A percentile compares a stretch with the other conserved stretches of the same genome.
Evolutionary conservation across 2,797 vertebrate species (phyloP).

Genomic region (Anniella stebbinsi): DNA sequence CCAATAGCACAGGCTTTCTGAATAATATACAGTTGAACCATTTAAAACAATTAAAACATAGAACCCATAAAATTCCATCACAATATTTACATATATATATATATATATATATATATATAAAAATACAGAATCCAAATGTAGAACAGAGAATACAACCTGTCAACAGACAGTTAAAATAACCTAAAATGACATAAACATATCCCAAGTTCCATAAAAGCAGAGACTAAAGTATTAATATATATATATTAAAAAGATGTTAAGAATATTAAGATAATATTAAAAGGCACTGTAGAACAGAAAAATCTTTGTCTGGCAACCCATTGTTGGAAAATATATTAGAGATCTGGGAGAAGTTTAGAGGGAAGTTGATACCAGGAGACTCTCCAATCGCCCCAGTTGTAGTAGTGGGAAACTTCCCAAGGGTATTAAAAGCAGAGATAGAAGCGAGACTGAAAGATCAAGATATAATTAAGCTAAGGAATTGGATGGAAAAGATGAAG

Average conservation of each 20-base stretch:
- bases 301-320: background rate
- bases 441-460: too few relatives aligned
- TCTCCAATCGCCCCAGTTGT: too few relatives aligned
- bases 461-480: too few relatives aligned
- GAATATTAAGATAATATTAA: background rate
- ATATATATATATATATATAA: too few relatives aligned
- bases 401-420: too few relatives aligned
- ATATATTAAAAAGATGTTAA: background rate
- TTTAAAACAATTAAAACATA: background rate
- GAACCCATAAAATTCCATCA: background rate
- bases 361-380: too few relatives aligned
- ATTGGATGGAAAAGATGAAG: too few relatives aligned
- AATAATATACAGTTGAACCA: background rate
- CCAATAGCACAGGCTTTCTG: background rate
- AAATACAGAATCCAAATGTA: background rate
- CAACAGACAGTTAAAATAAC: background rate
- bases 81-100: background rate
- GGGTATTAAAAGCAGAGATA: too few relatives aligned
- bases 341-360: too few relatives aligned
- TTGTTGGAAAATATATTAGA: too few relatives aligned
- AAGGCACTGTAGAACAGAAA: background rate
- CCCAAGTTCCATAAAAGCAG: background rate
- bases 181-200: background rate
- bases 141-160: background rate
- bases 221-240: background rate